Conservation (phyloP, 2,888 invertebrate genomes). For the Ecdyonurus torrentis region DNA sequence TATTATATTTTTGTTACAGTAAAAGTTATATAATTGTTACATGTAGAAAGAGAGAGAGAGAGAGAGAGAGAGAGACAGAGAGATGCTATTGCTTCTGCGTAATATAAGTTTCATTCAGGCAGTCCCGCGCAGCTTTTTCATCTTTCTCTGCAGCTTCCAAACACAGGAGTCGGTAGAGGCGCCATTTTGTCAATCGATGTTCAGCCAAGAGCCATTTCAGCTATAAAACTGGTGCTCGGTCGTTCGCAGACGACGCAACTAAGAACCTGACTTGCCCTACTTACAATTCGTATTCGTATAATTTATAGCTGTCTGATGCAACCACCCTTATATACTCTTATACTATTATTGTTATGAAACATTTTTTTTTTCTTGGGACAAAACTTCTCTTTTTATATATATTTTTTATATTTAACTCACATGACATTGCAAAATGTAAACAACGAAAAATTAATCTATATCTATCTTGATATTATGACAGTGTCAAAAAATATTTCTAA, state of each 20-base stretch:
- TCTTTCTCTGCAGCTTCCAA: background rate
- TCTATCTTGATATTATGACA: too few relatives aligned
- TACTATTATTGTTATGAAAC: too few relatives aligned
- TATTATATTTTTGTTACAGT: background rate
- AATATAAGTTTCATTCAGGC: background rate
- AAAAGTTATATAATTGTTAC: background rate
- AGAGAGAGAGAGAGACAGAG: too few relatives aligned
- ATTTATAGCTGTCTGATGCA: background rate
- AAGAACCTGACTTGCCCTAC: background rate
- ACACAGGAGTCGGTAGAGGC: background rate
- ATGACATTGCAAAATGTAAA: too few relatives aligned
- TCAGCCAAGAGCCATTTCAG: background rate
- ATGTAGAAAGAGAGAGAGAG: too few relatives aligned
- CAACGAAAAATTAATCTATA: too few relatives aligned
- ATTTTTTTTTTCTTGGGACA: too few relatives aligned
- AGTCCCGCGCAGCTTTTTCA: background rate
- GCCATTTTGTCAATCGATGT: conserved; percentile 3
- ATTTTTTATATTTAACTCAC: too few relatives aligned
- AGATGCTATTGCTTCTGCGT: too few relatives aligned
- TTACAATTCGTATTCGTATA: background rate
- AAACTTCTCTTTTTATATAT: too few relatives aligned
- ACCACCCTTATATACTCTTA: too few relatives aligned
- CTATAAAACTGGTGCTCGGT: conserved; percentile 1
- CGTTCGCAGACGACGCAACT: background rate
- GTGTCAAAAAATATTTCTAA: too few relatives aligned